A percentile compares a stretch with the other conserved stretches of the same genome.
These are phyloP conservation scores for Chrysogorgia sp. DNA, from an alignment of 92 coral and sea anemone genomes.

Conservation along the genomic window DNA sequence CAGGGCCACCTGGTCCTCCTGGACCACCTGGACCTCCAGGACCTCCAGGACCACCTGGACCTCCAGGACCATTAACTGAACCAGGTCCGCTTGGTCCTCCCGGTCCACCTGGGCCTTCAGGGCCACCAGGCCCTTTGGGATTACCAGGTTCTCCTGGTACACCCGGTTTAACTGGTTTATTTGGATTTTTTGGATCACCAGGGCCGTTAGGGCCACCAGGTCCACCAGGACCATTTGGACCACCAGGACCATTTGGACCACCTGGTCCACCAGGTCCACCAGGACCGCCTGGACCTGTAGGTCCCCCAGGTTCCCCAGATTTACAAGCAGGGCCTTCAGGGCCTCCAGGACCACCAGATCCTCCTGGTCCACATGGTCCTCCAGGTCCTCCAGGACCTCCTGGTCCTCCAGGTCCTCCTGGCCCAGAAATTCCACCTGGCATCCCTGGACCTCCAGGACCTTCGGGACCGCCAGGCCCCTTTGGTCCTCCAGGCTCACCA, in stretches of 20 bases:
- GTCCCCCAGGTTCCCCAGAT: slow-evolving; percentile 79
- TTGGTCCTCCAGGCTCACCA: slow-evolving; percentile 36
- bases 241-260: slow-evolving; percentile 64
- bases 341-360: slow-evolving; percentile 64
- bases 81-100: slow-evolving; percentile 69
- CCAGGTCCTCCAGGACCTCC: slow-evolving; percentile 82
- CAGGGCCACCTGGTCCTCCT: slow-evolving; percentile 81
- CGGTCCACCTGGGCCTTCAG: slow-evolving; percentile 15
- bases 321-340: slow-evolving; percentile 70
- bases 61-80: slow-evolving; percentile 57
- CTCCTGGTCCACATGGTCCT: slow-evolving; percentile 60
- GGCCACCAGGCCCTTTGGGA: slow-evolving; percentile 9
- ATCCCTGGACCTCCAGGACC: slow-evolving; percentile 58
- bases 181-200: not conserved
- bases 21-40: slow-evolving; percentile 71
- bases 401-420: slow-evolving; percentile 65
- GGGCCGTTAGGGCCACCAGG: not conserved
- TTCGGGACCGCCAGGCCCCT: slow-evolving; percentile 29
- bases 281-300: slow-evolving; percentile 84
- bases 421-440: slow-evolving; percentile 34
- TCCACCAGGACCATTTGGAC: slow-evolving; percentile 25
- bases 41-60: slow-evolving; percentile 63
- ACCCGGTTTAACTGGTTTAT: not conserved
- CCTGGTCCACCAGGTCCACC: slow-evolving; percentile 92
- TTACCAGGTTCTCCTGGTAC: not conserved